A percentile compares a stretch with the other conserved stretches of the same genome.
Conservation (phyloP, 37 sponge, comb jelly and placozoan species). For the Corticium candelabrum region DNA sequence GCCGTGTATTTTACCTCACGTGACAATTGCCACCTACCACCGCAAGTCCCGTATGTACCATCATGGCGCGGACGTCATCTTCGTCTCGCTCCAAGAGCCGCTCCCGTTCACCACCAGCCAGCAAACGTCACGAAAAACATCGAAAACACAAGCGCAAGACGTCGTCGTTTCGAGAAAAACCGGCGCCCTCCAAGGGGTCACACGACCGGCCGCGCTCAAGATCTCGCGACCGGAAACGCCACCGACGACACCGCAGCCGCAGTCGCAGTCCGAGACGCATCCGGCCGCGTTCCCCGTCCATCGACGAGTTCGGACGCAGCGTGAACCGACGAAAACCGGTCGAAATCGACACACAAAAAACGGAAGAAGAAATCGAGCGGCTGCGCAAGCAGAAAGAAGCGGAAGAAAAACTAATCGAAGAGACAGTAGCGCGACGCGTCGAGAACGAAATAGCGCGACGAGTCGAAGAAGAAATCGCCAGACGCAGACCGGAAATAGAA, state of each 20-base stretch:
- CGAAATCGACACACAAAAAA: not conserved
- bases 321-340: not conserved
- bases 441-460: constrained; percentile 1
- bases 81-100: not conserved
- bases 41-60: too few species aligned
- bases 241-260: not conserved
- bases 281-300: not conserved
- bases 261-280: not conserved
- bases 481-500: not conserved
- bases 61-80: too few species aligned
- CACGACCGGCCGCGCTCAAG: not conserved
- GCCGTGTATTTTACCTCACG: too few species aligned
- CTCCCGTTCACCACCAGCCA: not conserved
- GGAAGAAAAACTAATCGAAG: not conserved
- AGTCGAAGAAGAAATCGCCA: not conserved
- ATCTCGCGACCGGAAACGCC: not conserved
- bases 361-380: not conserved
- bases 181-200: too few species aligned
- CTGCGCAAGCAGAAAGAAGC: not conserved
- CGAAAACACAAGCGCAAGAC: not conserved
- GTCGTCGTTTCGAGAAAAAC: not conserved
- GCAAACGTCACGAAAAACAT: not conserved
- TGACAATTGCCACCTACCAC: too few species aligned
- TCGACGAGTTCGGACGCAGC: not conserved
- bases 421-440: not conserved